These are phyloP conservation scores for Hypocryptadius cinnamomeus DNA, from an alignment of 2,113 vertebrate species.

Conservation along the genomic window DNA sequence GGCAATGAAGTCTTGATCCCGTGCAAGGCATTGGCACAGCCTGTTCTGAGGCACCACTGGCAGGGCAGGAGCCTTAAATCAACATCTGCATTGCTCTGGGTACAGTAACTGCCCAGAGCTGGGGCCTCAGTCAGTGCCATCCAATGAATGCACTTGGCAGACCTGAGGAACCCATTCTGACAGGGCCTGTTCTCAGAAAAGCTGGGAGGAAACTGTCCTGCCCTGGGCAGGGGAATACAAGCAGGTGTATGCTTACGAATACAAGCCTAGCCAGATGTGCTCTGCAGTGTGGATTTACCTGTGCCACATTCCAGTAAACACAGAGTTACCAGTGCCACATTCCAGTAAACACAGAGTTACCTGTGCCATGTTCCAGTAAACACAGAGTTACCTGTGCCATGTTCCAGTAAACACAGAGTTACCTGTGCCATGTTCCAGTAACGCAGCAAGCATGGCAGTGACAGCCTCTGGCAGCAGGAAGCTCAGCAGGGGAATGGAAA, in stretches of 20 bases:
- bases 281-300: neutral
- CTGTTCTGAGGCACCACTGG: neutral
- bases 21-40: neutral
- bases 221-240: neutral
- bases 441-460: fast-evolving
- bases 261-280: neutral
- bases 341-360: too few relatives aligned
- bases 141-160: neutral
- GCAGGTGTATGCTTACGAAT: too few relatives aligned
- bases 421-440: neutral
- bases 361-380: too few relatives aligned
- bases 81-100: neutral
- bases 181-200: neutral
- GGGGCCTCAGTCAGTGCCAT: neutral
- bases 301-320: neutral
- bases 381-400: too few relatives aligned
- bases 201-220: neutral
- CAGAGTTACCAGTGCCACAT: too few relatives aligned
- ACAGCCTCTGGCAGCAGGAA: neutral
- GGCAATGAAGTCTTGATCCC: neutral
- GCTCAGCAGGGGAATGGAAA: neutral
- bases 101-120: neutral
- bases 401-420: neutral
- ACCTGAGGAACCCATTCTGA: neutral
- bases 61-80: neutral